phyloP scores from a whole-genome alignment of 2,797 vertebrate species.

The Brachyrhaphis roseni region DNA sequence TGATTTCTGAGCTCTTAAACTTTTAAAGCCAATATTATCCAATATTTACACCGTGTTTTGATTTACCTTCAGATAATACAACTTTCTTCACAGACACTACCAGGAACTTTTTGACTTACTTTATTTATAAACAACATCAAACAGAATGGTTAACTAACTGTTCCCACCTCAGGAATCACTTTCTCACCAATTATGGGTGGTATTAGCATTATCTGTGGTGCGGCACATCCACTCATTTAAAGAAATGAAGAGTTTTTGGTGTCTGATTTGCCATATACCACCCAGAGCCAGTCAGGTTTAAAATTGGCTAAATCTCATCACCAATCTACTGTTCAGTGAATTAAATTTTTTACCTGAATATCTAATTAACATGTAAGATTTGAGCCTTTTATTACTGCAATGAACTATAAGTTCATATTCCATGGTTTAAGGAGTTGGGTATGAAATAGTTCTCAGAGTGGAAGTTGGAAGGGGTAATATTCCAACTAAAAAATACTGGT shows the following conservation, averaged over 20 bases:
- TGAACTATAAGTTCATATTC: not conserved
- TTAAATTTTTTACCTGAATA: not conserved
- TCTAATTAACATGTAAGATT: not conserved
- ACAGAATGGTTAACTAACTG: not conserved
- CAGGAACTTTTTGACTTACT: not conserved
- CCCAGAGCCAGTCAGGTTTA: not conserved
- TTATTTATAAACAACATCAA: not conserved
- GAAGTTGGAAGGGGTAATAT: not conserved
- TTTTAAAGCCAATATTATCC: not conserved
- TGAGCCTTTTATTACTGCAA: not conserved
- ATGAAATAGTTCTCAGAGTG: not conserved
- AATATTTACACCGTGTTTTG: not conserved
- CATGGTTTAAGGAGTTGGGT: not conserved
- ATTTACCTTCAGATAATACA: not conserved
- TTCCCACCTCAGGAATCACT: not conserved
- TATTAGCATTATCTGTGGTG: not conserved
- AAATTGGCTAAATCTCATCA: not conserved
- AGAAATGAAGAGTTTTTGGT: not conserved
- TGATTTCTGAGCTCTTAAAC: not conserved
- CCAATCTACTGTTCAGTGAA: not conserved
- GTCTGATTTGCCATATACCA: not conserved
- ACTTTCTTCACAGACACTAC: not conserved
- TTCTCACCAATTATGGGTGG: not conserved
- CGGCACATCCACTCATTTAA: not conserved
- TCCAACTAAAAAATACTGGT: not conserved